A percentile compares a stretch with the other conserved stretches of the same genome.
phyloP scores from a whole-genome alignment of 2,113 vertebrate species.

The Trichomycterus rosablanca region DNA sequence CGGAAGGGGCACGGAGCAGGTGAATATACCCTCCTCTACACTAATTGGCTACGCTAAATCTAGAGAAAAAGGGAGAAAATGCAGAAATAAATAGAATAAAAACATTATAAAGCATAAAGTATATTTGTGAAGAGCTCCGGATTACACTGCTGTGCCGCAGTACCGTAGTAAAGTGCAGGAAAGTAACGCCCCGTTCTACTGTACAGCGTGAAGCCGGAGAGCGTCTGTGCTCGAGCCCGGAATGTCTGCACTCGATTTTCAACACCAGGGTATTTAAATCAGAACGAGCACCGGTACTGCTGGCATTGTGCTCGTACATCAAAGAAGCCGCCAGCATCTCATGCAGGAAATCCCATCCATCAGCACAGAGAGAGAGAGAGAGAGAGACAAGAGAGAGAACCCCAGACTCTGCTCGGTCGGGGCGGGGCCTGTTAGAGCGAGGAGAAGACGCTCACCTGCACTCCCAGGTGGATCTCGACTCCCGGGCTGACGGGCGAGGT shows the following conservation, averaged over 20 bases:
- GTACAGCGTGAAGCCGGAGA: not conserved
- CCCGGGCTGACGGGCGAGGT: conserved; percentile 60
- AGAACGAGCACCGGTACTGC: conserved; percentile 41
- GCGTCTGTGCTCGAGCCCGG: too few species aligned
- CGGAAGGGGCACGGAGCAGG: too few species aligned
- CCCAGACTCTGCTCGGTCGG: too few species aligned
- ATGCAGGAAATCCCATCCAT: conserved; percentile 84
- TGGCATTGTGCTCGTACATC: conserved; percentile 84
- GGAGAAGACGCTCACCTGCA: conserved; percentile 33
- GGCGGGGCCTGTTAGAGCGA: not conserved
- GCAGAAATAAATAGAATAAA: too few species aligned
- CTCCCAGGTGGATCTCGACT: conserved; percentile 53
- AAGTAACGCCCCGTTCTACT: too few species aligned
- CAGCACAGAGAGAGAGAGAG: conserved; percentile 60
- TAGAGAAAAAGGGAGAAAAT: too few species aligned
- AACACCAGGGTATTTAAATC: conserved; percentile 80
- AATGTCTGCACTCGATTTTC: conserved; percentile 65
- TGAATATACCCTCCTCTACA: too few species aligned
- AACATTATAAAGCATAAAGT: too few species aligned
- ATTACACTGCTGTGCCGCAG: too few species aligned
- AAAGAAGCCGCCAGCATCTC: conserved; percentile 75
- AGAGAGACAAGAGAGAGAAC: conserved; percentile 38
- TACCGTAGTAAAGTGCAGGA: too few species aligned
- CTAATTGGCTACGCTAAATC: too few species aligned
- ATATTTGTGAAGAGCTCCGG: too few species aligned